phyloP scores from a whole-genome alignment of 2,888 invertebrate genomes.

The Lasioglossum malachurum region DNA sequence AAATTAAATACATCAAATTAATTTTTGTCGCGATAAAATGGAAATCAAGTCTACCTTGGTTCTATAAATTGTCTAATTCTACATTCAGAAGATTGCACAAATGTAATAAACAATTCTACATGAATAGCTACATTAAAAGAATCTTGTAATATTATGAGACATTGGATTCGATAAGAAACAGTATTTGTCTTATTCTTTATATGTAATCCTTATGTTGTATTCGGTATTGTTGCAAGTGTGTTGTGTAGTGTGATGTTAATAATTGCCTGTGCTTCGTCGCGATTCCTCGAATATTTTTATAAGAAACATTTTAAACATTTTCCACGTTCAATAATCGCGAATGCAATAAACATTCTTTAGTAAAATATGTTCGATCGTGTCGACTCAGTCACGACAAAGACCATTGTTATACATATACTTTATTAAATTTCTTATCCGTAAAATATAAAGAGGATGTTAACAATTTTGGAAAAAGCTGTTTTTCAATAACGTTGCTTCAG shows the following conservation, averaged over 20 bases:
- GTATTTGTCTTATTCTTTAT: not conserved
- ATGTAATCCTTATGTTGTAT: not conserved
- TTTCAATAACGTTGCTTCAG: not conserved
- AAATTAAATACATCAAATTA: no score
- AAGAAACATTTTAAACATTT: not conserved
- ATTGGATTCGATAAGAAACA: conserved; percentile 21
- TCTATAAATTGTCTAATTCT: not conserved
- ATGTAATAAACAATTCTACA: not conserved
- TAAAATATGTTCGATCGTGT: not conserved
- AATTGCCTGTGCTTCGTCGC: not conserved
- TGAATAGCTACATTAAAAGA: not conserved
- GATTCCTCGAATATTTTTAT: not conserved
- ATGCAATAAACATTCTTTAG: not conserved
- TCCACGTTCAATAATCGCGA: not conserved
- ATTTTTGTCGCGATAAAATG: not conserved
- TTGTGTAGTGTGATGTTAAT: not conserved
- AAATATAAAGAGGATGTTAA: not conserved
- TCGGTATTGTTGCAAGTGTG: not conserved
- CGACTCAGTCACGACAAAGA: not conserved
- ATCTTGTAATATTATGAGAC: not conserved
- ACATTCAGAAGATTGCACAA: not conserved
- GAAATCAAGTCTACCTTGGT: not conserved
- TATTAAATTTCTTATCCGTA: not conserved
- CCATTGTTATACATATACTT: not conserved
- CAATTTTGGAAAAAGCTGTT: not conserved